phyloP scores from a whole-genome alignment of 2,113 vertebrate species.

The Pyrgilauda ruficollis region DNA sequence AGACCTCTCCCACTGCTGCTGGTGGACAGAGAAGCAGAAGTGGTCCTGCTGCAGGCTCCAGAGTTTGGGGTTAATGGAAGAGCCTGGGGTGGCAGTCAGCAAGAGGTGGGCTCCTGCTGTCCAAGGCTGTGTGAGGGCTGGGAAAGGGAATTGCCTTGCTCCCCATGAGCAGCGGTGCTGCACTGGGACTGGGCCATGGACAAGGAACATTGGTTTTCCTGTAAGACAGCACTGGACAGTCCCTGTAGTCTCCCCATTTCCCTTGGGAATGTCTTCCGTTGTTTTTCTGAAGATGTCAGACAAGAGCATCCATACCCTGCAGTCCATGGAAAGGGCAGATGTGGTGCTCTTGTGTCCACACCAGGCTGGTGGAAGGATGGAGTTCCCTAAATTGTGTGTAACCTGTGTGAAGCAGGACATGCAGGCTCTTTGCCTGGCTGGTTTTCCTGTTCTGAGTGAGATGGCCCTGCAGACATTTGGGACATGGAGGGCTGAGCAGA shows the following conservation, averaged over 20 bases:
- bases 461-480: not conserved
- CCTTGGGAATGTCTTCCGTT: not conserved
- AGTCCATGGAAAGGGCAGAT: rapidly evolving
- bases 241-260: not conserved
- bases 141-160: not conserved
- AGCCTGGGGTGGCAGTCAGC: not conserved
- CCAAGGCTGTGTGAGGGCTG: not conserved
- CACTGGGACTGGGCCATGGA: not conserved
- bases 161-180: not conserved
- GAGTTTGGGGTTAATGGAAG: not conserved
- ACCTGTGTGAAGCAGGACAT: not conserved
- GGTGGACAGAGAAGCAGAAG: not conserved
- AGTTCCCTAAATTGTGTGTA: not conserved
- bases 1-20: not conserved
- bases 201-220: not conserved
- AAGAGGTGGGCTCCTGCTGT: not conserved
- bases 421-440: not conserved
- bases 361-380: not conserved
- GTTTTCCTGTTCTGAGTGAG: not conserved
- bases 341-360: rapidly evolving
- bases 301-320: not conserved
- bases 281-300: not conserved
- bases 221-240: not conserved
- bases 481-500: rapidly evolving
- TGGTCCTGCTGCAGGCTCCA: not conserved